These are phyloP conservation scores for Orthonyx spaldingii DNA, from an alignment of 2,113 vertebrate species.

Conservation along the genomic window DNA sequence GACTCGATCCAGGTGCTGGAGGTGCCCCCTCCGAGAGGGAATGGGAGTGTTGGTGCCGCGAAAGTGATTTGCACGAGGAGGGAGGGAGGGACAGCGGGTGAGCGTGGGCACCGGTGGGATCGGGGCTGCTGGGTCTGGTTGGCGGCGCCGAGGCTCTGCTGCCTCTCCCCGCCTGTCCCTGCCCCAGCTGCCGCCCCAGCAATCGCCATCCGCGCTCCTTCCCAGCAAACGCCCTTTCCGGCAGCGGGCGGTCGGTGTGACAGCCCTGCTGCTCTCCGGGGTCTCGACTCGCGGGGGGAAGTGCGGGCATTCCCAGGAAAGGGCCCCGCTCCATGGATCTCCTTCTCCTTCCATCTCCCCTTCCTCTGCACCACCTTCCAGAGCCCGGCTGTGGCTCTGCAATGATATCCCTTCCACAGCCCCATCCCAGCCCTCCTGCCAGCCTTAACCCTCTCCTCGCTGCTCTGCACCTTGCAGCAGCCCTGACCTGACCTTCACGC, in stretches of 20 bases:
- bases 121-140: neutral
- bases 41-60: neutral
- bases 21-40: neutral
- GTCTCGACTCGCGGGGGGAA: accelerated
- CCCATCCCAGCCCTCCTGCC: neutral
- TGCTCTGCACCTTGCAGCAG: neutral
- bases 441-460: neutral
- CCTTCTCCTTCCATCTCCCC: neutral
- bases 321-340: neutral
- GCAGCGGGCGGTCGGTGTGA: neutral
- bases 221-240: neutral
- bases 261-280: neutral
- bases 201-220: neutral
- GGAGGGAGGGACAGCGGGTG: neutral
- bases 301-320: neutral
- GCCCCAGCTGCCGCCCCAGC: neutral
- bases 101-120: neutral
- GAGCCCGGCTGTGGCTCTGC: neutral
- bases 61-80: neutral
- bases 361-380: neutral
- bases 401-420: neutral
- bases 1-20: neutral
- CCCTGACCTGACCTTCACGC: neutral
- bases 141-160: neutral
- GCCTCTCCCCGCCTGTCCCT: neutral